These are phyloP conservation scores for Heterochromis multidens DNA, from an alignment of 2,113 vertebrate species.

Conservation along the genomic window DNA sequence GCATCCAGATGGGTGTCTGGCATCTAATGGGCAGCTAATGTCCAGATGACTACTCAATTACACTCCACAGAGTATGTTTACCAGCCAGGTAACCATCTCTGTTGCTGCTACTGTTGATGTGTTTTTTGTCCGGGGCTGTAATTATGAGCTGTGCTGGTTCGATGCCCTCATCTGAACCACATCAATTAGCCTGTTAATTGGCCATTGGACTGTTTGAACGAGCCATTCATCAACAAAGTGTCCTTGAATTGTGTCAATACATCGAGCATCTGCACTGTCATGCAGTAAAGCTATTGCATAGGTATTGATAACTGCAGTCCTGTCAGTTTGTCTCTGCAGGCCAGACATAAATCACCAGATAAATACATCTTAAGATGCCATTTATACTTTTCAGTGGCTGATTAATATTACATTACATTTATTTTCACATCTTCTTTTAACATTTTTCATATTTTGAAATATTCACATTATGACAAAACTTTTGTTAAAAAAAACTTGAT, in stretches of 20 bases:
- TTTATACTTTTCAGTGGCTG: background rate
- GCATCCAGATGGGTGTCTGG: slow-evolving; percentile 40
- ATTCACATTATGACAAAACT: background rate
- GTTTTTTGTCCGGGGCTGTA: slow-evolving; percentile 29
- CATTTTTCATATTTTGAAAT: background rate
- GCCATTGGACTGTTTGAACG: slow-evolving; percentile 38
- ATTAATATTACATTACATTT: background rate
- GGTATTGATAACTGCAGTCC: background rate
- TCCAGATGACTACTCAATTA: slow-evolving; percentile 60
- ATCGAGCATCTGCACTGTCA: slow-evolving; percentile 9
- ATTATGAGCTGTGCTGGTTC: slow-evolving; percentile 54
- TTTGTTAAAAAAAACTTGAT: background rate
- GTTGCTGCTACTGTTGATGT: slow-evolving; percentile 1
- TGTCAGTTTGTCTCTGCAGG: background rate
- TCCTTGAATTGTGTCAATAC: slow-evolving; percentile 34
- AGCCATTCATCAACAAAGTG: slow-evolving; percentile 52
- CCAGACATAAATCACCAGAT: background rate
- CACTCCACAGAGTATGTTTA: slow-evolving; percentile 14
- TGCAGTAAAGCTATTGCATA: background rate
- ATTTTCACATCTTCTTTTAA: background rate
- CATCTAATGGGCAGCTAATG: slow-evolving; percentile 44
- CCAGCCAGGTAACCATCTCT: slow-evolving; percentile 3
- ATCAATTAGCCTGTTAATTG: slow-evolving; percentile 65
- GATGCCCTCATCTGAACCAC: slow-evolving; percentile 47
- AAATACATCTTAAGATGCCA: background rate